Percentiles rank a stretch among this genome's conserved stretches.
phyloP scores from a whole-genome alignment of 2,113 vertebrate species.

The Corapipo altera region DNA sequence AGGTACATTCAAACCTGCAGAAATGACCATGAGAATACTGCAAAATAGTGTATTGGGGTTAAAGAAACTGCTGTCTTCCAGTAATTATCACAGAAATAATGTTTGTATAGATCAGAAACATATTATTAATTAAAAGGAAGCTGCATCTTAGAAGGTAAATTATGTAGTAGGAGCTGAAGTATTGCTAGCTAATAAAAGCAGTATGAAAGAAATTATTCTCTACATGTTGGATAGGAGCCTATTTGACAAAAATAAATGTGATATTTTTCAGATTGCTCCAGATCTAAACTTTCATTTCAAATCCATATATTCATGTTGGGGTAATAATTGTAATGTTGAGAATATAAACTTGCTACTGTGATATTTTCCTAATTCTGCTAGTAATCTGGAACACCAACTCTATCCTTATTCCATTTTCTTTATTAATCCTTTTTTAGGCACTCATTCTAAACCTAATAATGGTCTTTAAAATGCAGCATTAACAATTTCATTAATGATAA shows the following conservation, averaged over 20 bases:
- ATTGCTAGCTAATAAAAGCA: neutral
- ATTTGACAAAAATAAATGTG: neutral
- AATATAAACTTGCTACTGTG: neutral
- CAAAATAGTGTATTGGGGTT: accelerated
- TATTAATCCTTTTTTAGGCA: neutral
- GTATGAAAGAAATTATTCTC: neutral
- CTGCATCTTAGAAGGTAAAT: neutral
- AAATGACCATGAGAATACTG: neutral
- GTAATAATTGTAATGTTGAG: neutral
- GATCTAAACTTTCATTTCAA: neutral
- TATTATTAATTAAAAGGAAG: conserved; percentile 17
- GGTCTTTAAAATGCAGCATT: conserved; percentile 18
- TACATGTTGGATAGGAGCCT: neutral
- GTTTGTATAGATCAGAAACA: conserved; percentile 11
- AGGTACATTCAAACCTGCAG: neutral
- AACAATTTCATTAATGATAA: conserved; percentile 31
- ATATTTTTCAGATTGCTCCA: neutral
- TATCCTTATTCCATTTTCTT: neutral
- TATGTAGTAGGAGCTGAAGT: neutral
- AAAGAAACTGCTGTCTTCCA: neutral
- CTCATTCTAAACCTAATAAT: conserved; percentile 7
- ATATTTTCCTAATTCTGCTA: neutral
- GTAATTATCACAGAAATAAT: neutral
- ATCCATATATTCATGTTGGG: neutral
- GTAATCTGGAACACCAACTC: neutral